Evolutionary conservation across 2,113 vertebrate genomes (phyloP).

Genomic region (Ammodytes marinus): DNA sequence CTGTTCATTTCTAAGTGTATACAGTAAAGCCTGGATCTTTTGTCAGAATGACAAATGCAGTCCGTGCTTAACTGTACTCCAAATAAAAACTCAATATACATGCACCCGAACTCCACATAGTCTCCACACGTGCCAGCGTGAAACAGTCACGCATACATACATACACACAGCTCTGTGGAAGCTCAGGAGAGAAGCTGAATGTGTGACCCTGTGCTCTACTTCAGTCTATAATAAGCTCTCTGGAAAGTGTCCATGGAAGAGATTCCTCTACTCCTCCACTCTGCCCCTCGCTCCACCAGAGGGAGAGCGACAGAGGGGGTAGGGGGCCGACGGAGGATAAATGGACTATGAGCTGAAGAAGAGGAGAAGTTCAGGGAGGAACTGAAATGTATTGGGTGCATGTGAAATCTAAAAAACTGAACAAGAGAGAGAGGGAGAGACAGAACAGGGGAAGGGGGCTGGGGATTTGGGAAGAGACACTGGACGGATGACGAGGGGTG

Average conservation of each 20-base stretch:
- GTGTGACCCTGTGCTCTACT: constrained; percentile 77
- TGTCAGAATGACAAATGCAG: constrained; percentile 32
- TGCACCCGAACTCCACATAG: neutral
- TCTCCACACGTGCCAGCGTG: constrained; percentile 43
- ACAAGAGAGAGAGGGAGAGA: constrained; percentile 17
- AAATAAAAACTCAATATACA: constrained; percentile 11
- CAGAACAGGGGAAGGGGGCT: neutral
- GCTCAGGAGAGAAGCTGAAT: constrained; percentile 73
- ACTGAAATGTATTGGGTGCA: constrained; percentile 57
- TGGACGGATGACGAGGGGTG: constrained; percentile 24
- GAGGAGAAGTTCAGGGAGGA: constrained; percentile 45
- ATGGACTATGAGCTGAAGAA: constrained; percentile 47
- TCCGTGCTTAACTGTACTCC: constrained; percentile 1
- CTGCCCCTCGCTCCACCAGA: constrained; percentile 35
- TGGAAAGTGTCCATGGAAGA: constrained; percentile 79
- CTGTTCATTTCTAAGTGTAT: neutral
- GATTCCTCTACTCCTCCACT: constrained; percentile 76
- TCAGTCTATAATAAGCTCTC: constrained; percentile 81
- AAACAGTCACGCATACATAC: neutral
- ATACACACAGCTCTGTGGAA: constrained; percentile 48
- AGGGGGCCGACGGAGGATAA: constrained; percentile 28
- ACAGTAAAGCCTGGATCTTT: constrained; percentile 11
- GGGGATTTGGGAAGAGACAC: constrained; percentile 10
- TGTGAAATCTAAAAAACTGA: constrained; percentile 61
- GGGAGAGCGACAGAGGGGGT: constrained; percentile 27